Evolutionary conservation across 2,113 vertebrate genomes (phyloP).

Genomic region (Thermophis baileyi): DNA sequence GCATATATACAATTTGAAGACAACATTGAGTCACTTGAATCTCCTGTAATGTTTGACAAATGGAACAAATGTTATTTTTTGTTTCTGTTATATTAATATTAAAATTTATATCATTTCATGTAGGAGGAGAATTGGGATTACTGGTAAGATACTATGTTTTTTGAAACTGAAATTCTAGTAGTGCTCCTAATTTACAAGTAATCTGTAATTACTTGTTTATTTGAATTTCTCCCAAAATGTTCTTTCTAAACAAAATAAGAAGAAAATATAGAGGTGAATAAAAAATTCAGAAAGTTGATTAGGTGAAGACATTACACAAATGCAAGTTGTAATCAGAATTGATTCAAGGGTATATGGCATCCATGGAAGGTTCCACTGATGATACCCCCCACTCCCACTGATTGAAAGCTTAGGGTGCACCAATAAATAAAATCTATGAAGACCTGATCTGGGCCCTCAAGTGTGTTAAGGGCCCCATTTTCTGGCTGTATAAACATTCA

Average conservation of each 20-base stretch:
- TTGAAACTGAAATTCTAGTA: not conserved
- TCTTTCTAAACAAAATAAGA: not conserved
- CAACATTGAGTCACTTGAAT: not conserved
- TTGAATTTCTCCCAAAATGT: not conserved
- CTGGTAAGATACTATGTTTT: not conserved
- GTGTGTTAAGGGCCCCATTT: too few relatives aligned
- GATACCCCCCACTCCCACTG: too few relatives aligned
- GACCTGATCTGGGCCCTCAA: too few relatives aligned
- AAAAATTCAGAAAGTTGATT: not conserved
- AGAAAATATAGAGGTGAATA: not conserved
- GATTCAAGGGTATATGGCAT: too few relatives aligned
- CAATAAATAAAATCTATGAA: too few relatives aligned
- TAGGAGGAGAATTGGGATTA: too few relatives aligned
- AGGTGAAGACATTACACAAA: too few relatives aligned
- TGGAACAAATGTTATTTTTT: not conserved
- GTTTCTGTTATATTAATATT: not conserved
- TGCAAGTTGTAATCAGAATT: too few relatives aligned
- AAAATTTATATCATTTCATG: not conserved
- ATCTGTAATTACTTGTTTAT: not conserved
- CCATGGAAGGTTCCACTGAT: too few relatives aligned
- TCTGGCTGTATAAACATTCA: too few relatives aligned
- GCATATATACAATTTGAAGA: not conserved
- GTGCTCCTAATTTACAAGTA: not conserved
- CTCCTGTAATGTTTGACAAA: not conserved
- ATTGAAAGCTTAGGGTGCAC: too few relatives aligned